A percentile compares a stretch with the other conserved stretches of the same genome.
These are phyloP conservation scores for Anneissia japonica DNA, from an alignment of 35 echinoderm and acorn worm genomes.

Conservation along the genomic window DNA sequence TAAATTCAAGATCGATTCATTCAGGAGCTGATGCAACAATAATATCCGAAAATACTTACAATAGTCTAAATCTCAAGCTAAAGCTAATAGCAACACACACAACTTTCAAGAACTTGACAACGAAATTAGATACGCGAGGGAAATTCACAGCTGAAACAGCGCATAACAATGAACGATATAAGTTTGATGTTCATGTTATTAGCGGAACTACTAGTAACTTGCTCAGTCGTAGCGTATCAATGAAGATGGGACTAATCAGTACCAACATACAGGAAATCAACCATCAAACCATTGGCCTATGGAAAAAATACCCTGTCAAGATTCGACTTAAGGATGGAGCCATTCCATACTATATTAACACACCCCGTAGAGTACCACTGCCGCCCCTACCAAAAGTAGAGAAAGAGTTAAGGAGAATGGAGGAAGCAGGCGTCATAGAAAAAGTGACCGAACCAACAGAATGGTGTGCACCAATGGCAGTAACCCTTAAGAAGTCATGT, in stretches of 20 bases:
- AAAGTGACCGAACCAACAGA: conserved; percentile 27
- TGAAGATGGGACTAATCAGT: not conserved
- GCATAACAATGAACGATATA: not conserved
- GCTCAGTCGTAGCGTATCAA: not conserved
- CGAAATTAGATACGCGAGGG: not conserved
- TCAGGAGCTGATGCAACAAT: not conserved
- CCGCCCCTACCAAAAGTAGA: conserved; percentile 16
- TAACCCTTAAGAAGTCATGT: conserved; percentile 16
- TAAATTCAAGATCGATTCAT: not conserved
- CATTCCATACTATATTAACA: conserved; percentile 9
- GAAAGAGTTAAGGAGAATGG: not conserved
- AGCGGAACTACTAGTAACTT: not conserved
- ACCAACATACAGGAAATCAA: not conserved
- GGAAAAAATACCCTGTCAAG: not conserved
- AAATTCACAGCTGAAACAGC: not conserved
- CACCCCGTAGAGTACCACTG: conserved; percentile 31
- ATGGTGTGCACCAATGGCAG: conserved; percentile 47
- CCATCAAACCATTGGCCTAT: not conserved
- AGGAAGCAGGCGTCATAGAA: conserved; percentile 1
- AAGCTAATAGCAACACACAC: not conserved
- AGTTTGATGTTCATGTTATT: not conserved
- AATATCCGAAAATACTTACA: not conserved
- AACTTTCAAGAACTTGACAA: not conserved
- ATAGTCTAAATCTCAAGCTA: not conserved
- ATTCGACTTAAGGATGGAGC: conserved; percentile 15